Conservation (phyloP, 1,140 invertebrate species). For the Listronotus oregonensis region DNA sequence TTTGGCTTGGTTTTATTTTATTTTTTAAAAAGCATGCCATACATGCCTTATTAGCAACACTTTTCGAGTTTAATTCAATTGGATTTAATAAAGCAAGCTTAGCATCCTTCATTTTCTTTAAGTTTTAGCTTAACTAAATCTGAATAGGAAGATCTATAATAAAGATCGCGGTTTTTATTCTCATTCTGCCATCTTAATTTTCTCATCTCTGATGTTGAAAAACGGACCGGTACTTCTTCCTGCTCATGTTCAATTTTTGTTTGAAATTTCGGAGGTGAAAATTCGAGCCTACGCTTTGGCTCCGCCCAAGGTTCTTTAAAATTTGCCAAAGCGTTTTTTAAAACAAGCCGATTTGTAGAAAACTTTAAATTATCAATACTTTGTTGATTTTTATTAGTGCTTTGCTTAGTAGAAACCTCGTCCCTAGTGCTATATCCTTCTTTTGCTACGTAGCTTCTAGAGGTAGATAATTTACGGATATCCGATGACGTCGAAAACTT, state of each 20-base stretch:
- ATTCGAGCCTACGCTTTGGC: neutral
- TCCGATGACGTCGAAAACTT: slow-evolving; percentile 1
- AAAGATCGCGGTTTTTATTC: slow-evolving; percentile 6
- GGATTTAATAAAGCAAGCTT: neutral
- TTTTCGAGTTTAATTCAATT: neutral
- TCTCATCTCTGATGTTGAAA: slow-evolving; percentile 17
- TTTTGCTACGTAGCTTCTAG: slow-evolving; percentile 1
- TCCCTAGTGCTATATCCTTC: neutral
- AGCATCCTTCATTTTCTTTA: neutral
- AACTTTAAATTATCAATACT: neutral
- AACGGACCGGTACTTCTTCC: neutral
- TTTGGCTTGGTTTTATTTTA: neutral
- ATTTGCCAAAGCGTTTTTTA: neutral
- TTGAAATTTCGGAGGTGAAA: slow-evolving; percentile 17
- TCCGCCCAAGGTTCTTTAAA: neutral
- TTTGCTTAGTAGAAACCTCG: too few species aligned
- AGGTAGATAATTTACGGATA: neutral
- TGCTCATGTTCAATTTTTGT: neutral
- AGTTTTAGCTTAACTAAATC: slow-evolving; percentile 22
- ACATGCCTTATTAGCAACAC: neutral
- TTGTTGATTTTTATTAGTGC: neutral
- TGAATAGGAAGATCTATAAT: slow-evolving; percentile 21
- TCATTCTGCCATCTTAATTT: slow-evolving; percentile 5
- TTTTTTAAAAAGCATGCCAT: neutral
- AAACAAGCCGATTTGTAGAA: neutral